Evolutionary conservation across 2,797 vertebrate species (phyloP).

Genomic region (Thalassophryne amazonica): DNA sequence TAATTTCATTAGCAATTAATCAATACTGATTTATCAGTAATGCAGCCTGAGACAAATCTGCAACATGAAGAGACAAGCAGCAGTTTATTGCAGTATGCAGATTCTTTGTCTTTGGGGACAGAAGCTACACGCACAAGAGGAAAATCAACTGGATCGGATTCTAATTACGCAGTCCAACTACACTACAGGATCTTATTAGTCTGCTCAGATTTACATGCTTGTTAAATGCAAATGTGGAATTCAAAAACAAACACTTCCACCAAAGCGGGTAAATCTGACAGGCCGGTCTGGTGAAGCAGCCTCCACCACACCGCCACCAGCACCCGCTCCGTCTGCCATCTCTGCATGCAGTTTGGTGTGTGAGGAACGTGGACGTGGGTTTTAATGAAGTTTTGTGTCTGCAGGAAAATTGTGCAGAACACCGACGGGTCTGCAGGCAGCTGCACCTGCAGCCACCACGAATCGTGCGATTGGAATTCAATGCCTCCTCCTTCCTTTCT

Average conservation of each 20-base stretch:
- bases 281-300: conserved; percentile 6
- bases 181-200: conserved; percentile 45
- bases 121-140: conserved; percentile 28
- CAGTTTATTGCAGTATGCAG: not conserved
- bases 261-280: conserved; percentile 15
- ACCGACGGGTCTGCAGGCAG: not conserved
- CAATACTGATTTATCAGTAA: conserved; percentile 37
- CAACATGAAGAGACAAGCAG: conserved; percentile 1
- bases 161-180: conserved; percentile 52
- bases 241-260: conserved; percentile 35
- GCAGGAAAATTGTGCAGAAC: not conserved
- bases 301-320: not conserved
- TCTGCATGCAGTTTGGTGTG: conserved; percentile 22
- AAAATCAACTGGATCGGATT: conserved; percentile 55
- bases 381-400: conserved; percentile 46
- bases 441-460: conserved; percentile 30
- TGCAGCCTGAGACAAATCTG: conserved; percentile 7
- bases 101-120: conserved; percentile 21
- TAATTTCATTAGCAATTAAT: conserved; percentile 42
- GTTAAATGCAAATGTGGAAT: conserved; percentile 50
- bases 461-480: conserved; percentile 42
- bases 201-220: conserved; percentile 48
- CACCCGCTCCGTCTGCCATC: not conserved
- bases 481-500: conserved; percentile 30
- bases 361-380: conserved; percentile 19